phyloP scores from a whole-genome alignment of 2,888 invertebrate species.

The Papilio elwesi region DNA sequence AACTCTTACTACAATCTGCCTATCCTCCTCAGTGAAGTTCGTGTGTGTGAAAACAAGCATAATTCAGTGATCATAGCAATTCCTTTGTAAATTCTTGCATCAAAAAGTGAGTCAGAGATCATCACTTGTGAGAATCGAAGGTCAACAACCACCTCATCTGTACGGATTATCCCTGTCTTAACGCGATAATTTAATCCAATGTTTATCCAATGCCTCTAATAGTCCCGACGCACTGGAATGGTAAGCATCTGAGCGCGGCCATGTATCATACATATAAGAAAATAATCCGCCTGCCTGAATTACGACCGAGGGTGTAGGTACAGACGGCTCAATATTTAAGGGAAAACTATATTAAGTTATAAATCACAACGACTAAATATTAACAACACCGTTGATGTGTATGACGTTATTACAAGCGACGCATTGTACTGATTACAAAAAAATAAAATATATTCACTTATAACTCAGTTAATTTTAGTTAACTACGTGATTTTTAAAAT shows the following conservation, averaged over 20 bases:
- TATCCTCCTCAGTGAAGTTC: too few species aligned
- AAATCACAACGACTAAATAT: slow-evolving; percentile 53
- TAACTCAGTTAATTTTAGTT: background rate
- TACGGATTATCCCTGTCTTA: slow-evolving; percentile 80
- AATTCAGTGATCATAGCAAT: background rate
- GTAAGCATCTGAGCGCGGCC: slow-evolving; percentile 67
- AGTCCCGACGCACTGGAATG: slow-evolving; percentile 73
- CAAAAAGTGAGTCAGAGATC: slow-evolving; percentile 47
- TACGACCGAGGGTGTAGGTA: slow-evolving; percentile 62
- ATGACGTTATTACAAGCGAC: slow-evolving; percentile 28
- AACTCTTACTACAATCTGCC: background rate
- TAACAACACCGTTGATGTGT: slow-evolving; percentile 43
- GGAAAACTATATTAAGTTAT: slow-evolving; percentile 55
- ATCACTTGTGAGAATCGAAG: slow-evolving; percentile 61
- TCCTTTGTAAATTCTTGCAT: background rate
- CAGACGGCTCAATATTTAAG: slow-evolving; percentile 62
- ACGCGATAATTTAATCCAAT: slow-evolving; percentile 81
- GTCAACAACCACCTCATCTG: slow-evolving; percentile 81
- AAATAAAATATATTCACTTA: background rate
- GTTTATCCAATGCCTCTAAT: slow-evolving; percentile 81
- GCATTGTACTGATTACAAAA: background rate
- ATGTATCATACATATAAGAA: slow-evolving; percentile 81
- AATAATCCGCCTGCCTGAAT: slow-evolving; percentile 76
- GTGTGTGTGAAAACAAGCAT: background rate
- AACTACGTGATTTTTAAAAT: background rate